Conservation (phyloP, 2,113 vertebrate species). For the Rhabdomys dilectus region DNA sequence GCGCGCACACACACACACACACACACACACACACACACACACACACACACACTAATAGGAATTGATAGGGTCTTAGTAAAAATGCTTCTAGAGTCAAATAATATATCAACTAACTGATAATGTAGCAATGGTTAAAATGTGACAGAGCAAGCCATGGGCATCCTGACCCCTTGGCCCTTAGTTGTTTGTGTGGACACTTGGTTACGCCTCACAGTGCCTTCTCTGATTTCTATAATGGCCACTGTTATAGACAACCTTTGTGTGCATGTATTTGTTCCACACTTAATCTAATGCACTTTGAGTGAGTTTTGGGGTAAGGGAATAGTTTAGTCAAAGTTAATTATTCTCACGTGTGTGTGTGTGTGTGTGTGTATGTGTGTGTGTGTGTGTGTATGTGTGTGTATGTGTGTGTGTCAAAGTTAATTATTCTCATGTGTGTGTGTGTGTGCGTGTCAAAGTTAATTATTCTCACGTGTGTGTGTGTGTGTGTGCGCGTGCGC, state of each 20-base stretch:
- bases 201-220: neutral
- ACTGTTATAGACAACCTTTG: neutral
- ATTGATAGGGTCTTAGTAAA: neutral
- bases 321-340: too few species aligned
- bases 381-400: too few species aligned
- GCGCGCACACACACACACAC: rapidly evolving
- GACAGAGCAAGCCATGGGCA: neutral
- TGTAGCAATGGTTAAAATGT: neutral
- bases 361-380: too few species aligned
- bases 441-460: too few species aligned
- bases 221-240: neutral
- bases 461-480: too few species aligned
- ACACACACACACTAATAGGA: too few species aligned
- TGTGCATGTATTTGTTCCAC: neutral
- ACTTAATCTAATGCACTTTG: too few species aligned
- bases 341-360: too few species aligned
- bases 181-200: neutral
- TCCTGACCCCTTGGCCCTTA: neutral
- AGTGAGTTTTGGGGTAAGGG: too few species aligned
- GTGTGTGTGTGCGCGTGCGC: too few species aligned
- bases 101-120: neutral
- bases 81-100: neutral
- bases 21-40: neutral
- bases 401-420: too few species aligned
- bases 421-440: too few species aligned